Evolutionary conservation across 2,888 invertebrate genomes (phyloP), one percentile per base, ranked within the genome.

Genomic region (Drosophila formosana): DNA sequence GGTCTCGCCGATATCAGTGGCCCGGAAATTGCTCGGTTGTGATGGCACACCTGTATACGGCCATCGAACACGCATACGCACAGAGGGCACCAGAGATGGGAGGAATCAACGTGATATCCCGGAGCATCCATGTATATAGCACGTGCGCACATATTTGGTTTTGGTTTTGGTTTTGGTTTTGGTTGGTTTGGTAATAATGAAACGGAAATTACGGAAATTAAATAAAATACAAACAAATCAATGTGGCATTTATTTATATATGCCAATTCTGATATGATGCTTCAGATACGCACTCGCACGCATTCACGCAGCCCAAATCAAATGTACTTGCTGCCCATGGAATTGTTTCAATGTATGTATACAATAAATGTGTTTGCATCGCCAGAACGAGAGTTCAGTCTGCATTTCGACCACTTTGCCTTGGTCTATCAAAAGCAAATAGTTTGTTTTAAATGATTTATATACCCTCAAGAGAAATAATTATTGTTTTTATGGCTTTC

Each of bases 11-110:
- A 96, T 95, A 91, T 98, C 96, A 70, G 96, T 95, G 11, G 96
- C 97, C 82, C 96, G 95, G 89, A 99, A 94, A 93, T 97, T 97
- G 86, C 96, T 96, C 11, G 99, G 99, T 93, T 99, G 98, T 74
- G 98, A 98, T 56, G 99, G 99, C 75, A 99, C 99, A 95, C 99
- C 97, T 96, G 88, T 62, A 55, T 28, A 18, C 2, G 18, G 18
- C 18, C 18, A 18, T 18, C 18, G 18, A 18, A 18, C 18, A 52
- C 43, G 57, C 51, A 68, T 8, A 43, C 26, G 7, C 7, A 32
- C 25, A 32, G n/a, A 7, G 43, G 32, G 26, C 26, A 5, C 39
- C 3, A 47, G 28, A 34, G 41, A 8, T n/a, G 13, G 37, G 11
- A 11, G 11, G 25, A 11, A 39, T 23, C 28, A 41, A 41, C 34